Base-by-base conservation (phyloP, 2,797 vertebrate species). In the Pitangus sulphuratus region DNA sequence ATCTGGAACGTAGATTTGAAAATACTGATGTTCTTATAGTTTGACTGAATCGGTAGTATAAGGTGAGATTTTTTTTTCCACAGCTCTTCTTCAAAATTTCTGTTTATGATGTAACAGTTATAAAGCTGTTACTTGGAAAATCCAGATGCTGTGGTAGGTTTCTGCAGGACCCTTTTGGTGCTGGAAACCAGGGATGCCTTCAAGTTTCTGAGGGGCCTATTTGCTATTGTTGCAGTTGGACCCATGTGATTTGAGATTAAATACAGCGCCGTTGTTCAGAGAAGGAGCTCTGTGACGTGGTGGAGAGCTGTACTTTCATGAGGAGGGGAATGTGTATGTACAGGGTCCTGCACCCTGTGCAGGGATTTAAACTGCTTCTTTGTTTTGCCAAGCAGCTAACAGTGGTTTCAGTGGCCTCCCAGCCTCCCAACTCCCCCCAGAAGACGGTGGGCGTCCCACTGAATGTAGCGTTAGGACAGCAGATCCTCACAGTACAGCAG, bases 401-500 rank as follows among this genome's bases (percentile, higher is more conserved):
- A 4, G 98, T 99, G 95, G 99, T 99, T 31, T 99, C 99, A 6
- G 98, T 99, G 96, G 98, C 98, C 20, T 98, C 98, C 19, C 98
- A 98, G 77, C 98, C 98, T 89, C 98, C 98, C 74, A 98, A n/a
- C 95, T 98, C 98, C 61, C 98, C 98, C 37, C 99, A 99, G 98
- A 99, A 99, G 96, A 98, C 99, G 0, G 97, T 99, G 93, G 80
- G 98, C 8, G 97, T 99, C 88, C 99, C 99, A 4, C 97, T 99
- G 89, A 99, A 98, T 70, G 97, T 99, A 95, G 98, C 98, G 15
- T 98, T 99, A 48, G 98, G 99, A 78, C 99, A 99, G 97, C 99
- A 99, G 98, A 98, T 99, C 96, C 98, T 99, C 74, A 90, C 98
- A 11, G 98, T 99, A 85, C 99, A 99, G 68, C 98, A 99, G 98